Evolutionary conservation across 1,140 invertebrate species (phyloP).

Genomic region (Drosophila athabasca): DNA sequence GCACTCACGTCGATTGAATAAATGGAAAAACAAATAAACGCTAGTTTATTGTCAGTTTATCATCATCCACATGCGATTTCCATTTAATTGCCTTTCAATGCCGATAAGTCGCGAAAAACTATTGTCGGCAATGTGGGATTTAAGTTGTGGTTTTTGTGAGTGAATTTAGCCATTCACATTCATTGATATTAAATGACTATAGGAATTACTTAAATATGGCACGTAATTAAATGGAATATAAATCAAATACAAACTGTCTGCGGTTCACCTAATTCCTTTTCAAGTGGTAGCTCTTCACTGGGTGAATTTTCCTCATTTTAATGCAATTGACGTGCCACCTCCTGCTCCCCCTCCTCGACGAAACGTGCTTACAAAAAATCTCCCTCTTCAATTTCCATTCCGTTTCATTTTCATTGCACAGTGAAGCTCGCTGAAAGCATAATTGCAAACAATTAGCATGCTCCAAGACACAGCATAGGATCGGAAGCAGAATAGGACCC

Average conservation of each 20-base stretch:
- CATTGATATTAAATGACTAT: conserved; percentile 14
- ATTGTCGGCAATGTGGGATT: neutral
- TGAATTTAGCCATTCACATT: neutral
- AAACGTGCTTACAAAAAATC: no score
- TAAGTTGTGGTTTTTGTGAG: neutral
- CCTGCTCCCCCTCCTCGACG: conserved; percentile 22
- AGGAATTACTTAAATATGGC: conserved; percentile 25
- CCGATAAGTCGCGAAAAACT: neutral
- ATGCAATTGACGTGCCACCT: conserved; percentile 36
- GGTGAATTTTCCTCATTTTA: conserved; percentile 21
- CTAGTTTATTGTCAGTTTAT: conserved; percentile 5
- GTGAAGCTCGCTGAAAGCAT: conserved; percentile 66
- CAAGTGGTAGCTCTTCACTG: conserved; percentile 13
- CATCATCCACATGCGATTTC: no score
- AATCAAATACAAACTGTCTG: conserved; percentile 31
- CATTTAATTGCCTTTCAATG: no score
- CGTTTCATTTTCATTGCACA: conserved; percentile 47
- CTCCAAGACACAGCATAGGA: conserved; percentile 18
- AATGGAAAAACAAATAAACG: no score
- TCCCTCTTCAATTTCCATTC: neutral
- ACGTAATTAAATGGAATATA: conserved; percentile 18
- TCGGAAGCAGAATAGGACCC: conserved; percentile 11
- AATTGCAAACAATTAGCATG: conserved; percentile 81
- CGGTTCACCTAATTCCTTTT: conserved; percentile 34
- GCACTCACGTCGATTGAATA: neutral